These are phyloP conservation scores for Bicyclus anynana DNA, from an alignment of 1,140 invertebrate genomes.

Conservation along the genomic window DNA sequence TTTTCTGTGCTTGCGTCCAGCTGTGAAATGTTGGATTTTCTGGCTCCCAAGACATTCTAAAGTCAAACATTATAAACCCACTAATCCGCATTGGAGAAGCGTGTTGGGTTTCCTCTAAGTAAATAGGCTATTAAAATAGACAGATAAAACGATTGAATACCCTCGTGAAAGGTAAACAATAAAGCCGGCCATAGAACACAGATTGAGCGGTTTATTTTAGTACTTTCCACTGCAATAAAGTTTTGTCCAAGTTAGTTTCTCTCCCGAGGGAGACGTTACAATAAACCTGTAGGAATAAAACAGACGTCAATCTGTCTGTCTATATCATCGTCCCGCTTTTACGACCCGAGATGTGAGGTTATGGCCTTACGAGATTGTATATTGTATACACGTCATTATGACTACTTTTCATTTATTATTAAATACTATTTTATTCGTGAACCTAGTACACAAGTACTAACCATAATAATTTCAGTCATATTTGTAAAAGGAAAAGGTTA, in stretches of 20 bases:
- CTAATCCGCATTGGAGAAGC: too few species aligned
- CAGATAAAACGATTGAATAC: background rate
- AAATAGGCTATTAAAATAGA: too few species aligned
- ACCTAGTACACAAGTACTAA: too few species aligned
- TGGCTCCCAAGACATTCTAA: too few species aligned
- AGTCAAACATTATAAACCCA: too few species aligned
- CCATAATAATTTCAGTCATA: too few species aligned
- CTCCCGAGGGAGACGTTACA: slow-evolving; percentile 19
- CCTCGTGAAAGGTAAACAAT: background rate
- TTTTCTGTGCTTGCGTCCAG: too few species aligned
- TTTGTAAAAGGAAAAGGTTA: too few species aligned
- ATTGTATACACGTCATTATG: background rate
- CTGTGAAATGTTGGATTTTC: too few species aligned
- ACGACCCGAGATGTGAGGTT: background rate
- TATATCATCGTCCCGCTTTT: slow-evolving; percentile 11
- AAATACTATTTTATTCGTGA: too few species aligned
- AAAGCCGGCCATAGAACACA: background rate
- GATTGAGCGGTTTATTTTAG: slow-evolving; percentile 10
- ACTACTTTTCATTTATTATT: too few species aligned
- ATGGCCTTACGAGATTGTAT: background rate
- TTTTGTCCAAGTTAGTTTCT: background rate
- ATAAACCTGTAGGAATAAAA: slow-evolving; percentile 13
- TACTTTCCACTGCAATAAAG: background rate
- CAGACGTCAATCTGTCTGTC: background rate
- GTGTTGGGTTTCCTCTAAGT: too few species aligned